Conservation (phyloP, 2,113 vertebrate species). For the Trichomycterus rosablanca region DNA sequence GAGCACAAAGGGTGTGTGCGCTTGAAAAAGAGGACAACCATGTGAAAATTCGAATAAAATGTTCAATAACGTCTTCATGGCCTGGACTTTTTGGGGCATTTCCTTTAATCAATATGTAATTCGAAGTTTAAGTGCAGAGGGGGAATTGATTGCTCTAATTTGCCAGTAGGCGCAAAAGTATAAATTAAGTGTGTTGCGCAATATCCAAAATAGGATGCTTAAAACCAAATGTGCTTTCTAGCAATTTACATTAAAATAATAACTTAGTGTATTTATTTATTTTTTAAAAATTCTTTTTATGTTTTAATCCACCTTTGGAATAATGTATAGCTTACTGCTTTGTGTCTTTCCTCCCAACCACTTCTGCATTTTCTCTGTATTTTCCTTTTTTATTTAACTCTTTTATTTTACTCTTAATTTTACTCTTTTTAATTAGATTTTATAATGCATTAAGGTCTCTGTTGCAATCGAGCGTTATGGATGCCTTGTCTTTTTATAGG, state of each 20-base stretch:
- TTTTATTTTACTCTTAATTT: slow-evolving; percentile 5
- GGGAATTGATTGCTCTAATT: no score
- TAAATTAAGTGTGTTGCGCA: no score
- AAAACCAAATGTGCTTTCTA: slow-evolving; percentile 3
- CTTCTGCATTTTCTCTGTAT: no score
- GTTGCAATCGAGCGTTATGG: slow-evolving; percentile 9
- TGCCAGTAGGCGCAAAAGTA: no score
- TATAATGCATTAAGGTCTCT: slow-evolving; percentile 5
- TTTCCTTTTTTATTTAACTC: slow-evolving; percentile 6
- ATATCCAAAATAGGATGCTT: slow-evolving; percentile 25
- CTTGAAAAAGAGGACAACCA: no score
- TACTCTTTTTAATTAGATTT: background rate
- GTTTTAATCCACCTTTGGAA: slow-evolving; percentile 35
- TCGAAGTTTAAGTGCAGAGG: no score
- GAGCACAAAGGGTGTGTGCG: no score
- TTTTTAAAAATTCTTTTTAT: slow-evolving; percentile 46
- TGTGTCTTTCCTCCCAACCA: no score
- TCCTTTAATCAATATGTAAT: no score
- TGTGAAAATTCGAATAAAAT: no score
- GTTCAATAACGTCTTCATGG: no score
- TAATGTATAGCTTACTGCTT: slow-evolving; percentile 31
- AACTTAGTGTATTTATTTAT: slow-evolving; percentile 45
- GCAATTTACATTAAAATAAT: background rate
- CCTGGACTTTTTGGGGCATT: no score
- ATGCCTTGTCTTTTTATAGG: slow-evolving; percentile 53